Evolutionary conservation across 2,113 vertebrate genomes (phyloP).

Genomic region (Tursiops truncatus): DNA sequence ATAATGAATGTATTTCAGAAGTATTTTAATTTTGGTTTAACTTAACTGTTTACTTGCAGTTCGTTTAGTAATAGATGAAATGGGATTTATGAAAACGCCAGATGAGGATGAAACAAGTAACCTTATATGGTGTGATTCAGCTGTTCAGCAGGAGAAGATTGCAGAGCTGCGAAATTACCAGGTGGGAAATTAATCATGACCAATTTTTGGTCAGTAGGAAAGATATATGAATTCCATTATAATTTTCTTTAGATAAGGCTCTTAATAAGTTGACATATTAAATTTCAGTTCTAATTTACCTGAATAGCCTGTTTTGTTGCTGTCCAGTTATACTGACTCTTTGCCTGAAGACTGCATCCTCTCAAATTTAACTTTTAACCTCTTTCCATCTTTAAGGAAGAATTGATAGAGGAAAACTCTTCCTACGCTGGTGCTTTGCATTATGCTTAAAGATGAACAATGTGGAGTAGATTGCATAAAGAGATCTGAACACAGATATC

Average conservation of each 20-base stretch:
- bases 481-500: neutral
- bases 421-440: neutral
- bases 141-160: slow-evolving; percentile 98
- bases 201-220: neutral
- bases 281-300: neutral
- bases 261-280: neutral
- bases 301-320: neutral
- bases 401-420: neutral
- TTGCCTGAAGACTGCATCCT: neutral
- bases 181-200: slow-evolving; percentile 80
- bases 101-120: slow-evolving; percentile 98
- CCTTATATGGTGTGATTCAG: slow-evolving; percentile 97
- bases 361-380: neutral
- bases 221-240: neutral
- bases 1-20: neutral
- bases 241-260: neutral
- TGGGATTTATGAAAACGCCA: slow-evolving; percentile 92
- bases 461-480: neutral
- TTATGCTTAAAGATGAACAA: neutral
- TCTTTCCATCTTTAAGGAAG: slow-evolving; percentile 17
- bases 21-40: neutral
- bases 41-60: slow-evolving; percentile 83
- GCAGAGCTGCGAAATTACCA: slow-evolving; percentile 98
- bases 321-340: neutral
- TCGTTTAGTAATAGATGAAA: slow-evolving; percentile 92